Base-by-base conservation (phyloP, 2,797 vertebrate genomes). In the Microcaecilia unicolor region DNA sequence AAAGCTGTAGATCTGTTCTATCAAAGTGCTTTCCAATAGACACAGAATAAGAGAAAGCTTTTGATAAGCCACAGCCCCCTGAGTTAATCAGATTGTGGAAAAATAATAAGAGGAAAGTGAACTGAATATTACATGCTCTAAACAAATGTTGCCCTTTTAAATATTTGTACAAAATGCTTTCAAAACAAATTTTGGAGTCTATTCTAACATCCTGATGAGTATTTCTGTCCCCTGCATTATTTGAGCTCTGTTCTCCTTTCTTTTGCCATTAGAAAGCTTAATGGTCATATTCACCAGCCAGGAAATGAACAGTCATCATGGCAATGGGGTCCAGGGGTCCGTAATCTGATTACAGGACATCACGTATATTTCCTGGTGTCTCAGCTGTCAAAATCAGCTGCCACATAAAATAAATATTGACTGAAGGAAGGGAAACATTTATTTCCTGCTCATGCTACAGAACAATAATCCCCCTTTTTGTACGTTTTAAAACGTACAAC, bases 391-490 rank as follows among this genome's bases (percentile, higher is more conserved):
- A 55, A 77, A 71, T 80, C 69, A 82, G 74, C 61, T 74, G 70
- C 64, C 57, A 58, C 45, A 23, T 53, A 58, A 59, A 43, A 48
- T 58, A 85, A 88, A 74, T 84, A 84, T 77, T 85, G 86, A 69
- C 55, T 25, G 39, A 33, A 44, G 49, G 53, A 72, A 44, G 70
- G 73, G 67, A 84, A 81, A 72, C 48, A 15, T 76, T 77, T 69
- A 73, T 85, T 86, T 88, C 79, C 80, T 73, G 60, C 69, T 68
- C 48, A 34, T 31, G 52, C 51, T 41, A 20, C 56, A 70, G 68
- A 87, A 86, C 79, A 88, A 87, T 83, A 77, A 84, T 78, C 80
- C 68, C n/a, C n/a, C n/a, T 62, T 72, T 62, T 53, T 69, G 78
- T 67, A 73, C 56, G 30, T 18, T 41, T n/a, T 52, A 41, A 53